Evolutionary conservation across 2,797 vertebrate genomes (phyloP), one percentile per base, ranked within the genome.

Genomic region (Borostomias antarcticus): DNA sequence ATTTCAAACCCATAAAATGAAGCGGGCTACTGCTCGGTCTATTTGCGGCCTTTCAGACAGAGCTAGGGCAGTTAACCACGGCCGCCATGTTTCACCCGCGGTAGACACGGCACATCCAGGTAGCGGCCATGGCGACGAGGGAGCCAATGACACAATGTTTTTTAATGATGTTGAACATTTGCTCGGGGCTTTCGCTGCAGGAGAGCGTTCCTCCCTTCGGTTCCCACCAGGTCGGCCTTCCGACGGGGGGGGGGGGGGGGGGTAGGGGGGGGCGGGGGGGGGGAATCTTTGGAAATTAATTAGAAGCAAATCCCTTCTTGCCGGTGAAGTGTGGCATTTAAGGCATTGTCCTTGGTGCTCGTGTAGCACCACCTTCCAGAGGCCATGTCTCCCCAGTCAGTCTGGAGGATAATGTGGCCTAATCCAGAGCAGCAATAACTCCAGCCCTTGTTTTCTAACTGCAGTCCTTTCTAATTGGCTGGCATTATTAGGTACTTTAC

Each of bases 401-500:
- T 69, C 19, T 62, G 80, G 77, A 77, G 82, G 84, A 85, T 89
- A 89, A 91, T 88, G 84, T 84, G 82, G 73, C 80, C 85, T 92
- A 92, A 92, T 91, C 92, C 92, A 89, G 82, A 87, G 88, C 85
- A 83, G 87, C 81, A 85, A 85, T 87, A 85, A 80, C 83, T 89
- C 80, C 83, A 73, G 84, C 87, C 88, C 86, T 83, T 84, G 86
- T 86, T 91, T 85, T 88, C 84, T 74, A 80, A 81, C 85, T 84
- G 85, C 85, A 82, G 87, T 83, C 74, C 73, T 83, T 86, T 82
- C 88, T 93, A 93, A 93, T 92, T 91, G 89, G 89, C 78, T 87
- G 85, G 85, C 88, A 91, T 93, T 93, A 93, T 91, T 89, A 89
- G 87, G 83, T 89, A 89, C 91, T 93, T 92, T 91, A 89, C 87